These are phyloP conservation scores for Pagetopsis macropterus DNA, from an alignment of 2,797 vertebrate genomes.

Conservation along the genomic window DNA sequence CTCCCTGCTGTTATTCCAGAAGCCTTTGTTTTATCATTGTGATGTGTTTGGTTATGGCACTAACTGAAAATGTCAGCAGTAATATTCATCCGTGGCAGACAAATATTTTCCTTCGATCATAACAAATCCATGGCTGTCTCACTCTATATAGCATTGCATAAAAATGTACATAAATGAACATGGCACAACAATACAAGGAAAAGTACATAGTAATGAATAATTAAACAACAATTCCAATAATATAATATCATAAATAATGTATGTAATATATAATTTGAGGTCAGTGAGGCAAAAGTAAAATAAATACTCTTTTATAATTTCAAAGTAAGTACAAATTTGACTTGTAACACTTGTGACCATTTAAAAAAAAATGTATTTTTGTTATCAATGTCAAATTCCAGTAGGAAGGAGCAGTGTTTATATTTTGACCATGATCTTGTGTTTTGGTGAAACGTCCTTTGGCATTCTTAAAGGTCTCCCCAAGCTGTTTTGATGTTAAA, in stretches of 20 bases:
- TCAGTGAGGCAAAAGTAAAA: neutral
- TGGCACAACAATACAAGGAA: neutral
- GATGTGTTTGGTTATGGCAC: conserved; percentile 61
- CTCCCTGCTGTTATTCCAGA: conserved; percentile 25
- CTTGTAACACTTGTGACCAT: too few species aligned
- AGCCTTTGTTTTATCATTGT: conserved; percentile 33
- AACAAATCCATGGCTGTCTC: conserved; percentile 29
- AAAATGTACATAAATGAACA: conserved; percentile 18
- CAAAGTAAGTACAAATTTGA: too few species aligned
- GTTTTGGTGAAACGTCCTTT: conserved; percentile 45
- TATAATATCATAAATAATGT: neutral
- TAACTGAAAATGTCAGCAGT: conserved; percentile 55
- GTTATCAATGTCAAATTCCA: conserved; percentile 50
- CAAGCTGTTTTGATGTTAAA: conserved; percentile 42
- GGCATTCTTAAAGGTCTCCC: conserved; percentile 28
- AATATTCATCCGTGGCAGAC: conserved; percentile 41
- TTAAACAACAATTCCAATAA: neutral
- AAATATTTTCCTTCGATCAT: conserved; percentile 69
- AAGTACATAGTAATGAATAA: conserved; percentile 12
- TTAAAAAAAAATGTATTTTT: too few species aligned
- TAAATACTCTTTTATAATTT: neutral
- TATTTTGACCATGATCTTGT: conserved; percentile 58
- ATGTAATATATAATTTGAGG: neutral
- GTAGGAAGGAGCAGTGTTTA: conserved; percentile 29
- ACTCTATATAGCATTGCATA: neutral